Conservation (phyloP, 2,888 invertebrate species). For the Plagiodera versicolora region DNA sequence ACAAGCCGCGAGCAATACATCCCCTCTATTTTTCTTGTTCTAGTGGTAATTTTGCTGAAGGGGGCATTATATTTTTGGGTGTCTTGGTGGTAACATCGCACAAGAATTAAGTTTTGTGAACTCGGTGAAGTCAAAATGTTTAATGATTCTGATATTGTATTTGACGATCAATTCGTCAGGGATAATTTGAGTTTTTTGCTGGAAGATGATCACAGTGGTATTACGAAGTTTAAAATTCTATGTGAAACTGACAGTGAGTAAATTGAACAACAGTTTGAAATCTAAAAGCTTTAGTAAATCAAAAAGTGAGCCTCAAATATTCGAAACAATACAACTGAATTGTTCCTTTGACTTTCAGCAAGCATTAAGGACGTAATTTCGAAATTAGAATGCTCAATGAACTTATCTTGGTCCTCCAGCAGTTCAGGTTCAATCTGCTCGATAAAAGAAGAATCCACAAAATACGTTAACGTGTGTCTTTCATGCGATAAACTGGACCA, state of each 20-base stretch:
- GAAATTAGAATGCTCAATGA: neutral
- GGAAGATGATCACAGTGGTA: constrained; percentile 18
- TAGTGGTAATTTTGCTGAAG: neutral
- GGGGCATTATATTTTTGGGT: neutral
- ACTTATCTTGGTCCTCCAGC: constrained; percentile 16
- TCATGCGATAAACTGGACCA: neutral
- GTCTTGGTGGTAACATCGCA: neutral
- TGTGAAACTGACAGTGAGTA: constrained; percentile 19
- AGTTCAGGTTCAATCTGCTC: constrained; percentile 16
- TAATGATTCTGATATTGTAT: constrained; percentile 1
- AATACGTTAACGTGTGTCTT: constrained; percentile 14
- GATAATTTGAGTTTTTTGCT: constrained; percentile 20
- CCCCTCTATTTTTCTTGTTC: no score
- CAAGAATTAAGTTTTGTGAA: no score
- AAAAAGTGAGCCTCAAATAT: no score
- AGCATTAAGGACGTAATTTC: constrained; percentile 9
- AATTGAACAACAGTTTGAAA: no score
- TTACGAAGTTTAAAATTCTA: neutral
- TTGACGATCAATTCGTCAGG: constrained; percentile 25
- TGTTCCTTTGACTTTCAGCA: constrained; percentile 3
- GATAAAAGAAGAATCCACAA: constrained; percentile 16
- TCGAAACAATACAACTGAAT: no score
- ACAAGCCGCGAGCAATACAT: no score
- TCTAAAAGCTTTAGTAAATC: no score
- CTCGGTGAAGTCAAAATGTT: neutral